Conservation (phyloP, 1,140 invertebrate genomes). For the Cherax destructor region DNA sequence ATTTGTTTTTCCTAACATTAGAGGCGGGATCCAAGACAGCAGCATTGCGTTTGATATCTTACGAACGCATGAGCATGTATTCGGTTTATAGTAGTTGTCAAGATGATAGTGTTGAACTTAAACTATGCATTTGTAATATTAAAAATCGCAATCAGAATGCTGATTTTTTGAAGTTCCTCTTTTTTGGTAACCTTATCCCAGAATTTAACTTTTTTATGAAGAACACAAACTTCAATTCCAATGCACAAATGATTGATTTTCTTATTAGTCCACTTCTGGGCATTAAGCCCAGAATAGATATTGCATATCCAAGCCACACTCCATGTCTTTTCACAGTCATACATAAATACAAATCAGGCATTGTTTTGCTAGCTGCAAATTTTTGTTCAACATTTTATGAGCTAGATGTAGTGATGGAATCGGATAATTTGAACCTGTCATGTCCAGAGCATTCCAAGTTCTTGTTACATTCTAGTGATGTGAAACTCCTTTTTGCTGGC, state of each 20-base stretch:
- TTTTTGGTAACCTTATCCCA: conserved; percentile 50
- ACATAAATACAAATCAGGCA: conserved; percentile 50
- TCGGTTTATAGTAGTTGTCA: conserved; percentile 38
- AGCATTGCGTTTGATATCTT: conserved; percentile 49
- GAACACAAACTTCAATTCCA: conserved; percentile 9
- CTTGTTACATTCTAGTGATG: conserved; percentile 39
- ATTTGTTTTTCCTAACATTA: conserved; percentile 58
- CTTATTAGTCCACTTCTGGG: conserved; percentile 30
- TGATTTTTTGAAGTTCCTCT: conserved; percentile 29
- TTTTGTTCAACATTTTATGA: conserved; percentile 42
- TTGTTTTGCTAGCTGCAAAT: conserved; percentile 50
- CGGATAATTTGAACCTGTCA: conserved; percentile 57
- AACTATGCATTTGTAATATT: conserved; percentile 60
- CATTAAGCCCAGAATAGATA: conserved; percentile 33
- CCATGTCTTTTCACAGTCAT: conserved; percentile 61
- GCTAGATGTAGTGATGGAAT: conserved; percentile 31
- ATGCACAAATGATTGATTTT: conserved; percentile 37
- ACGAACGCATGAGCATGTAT: conserved; percentile 62
- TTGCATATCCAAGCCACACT: conserved; percentile 34
- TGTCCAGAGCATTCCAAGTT: conserved; percentile 14
- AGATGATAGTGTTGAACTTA: conserved; percentile 57
- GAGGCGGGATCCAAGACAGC: conserved; percentile 36
- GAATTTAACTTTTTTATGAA: conserved; percentile 44
- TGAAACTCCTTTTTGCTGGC: conserved; percentile 51
- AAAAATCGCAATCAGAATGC: conserved; percentile 9